Conservation (phyloP, 2,888 invertebrate genomes). For the Drosophila imparisetae region DNA sequence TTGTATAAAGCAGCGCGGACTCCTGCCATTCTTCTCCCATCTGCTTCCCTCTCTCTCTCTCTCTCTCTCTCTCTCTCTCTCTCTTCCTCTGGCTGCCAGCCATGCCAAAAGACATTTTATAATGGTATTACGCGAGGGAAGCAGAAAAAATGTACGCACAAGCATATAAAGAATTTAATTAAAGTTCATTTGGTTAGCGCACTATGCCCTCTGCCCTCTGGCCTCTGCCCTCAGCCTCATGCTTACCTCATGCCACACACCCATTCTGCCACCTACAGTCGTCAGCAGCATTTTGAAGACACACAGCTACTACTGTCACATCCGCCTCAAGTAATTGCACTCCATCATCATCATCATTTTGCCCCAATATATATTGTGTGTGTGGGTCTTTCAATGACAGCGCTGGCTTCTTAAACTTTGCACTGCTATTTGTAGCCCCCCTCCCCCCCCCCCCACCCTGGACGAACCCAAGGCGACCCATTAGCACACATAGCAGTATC, state of each 20-base stretch:
- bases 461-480: constrained; percentile 30
- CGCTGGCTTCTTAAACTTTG: constrained; percentile 1
- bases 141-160: constrained; percentile 52
- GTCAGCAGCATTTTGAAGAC: constrained; percentile 28
- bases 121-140: constrained; percentile 55
- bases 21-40: neutral
- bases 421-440: neutral
- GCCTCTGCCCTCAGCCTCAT: neutral
- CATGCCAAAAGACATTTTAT: constrained; percentile 47
- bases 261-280: neutral
- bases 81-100: neutral
- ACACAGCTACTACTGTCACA: constrained; percentile 56
- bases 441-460: neutral
- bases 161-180: constrained; percentile 74
- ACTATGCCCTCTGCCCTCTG: constrained; percentile 20
- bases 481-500: constrained; percentile 48
- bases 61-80: too few relatives aligned
- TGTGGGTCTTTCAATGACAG: constrained; percentile 29
- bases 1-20: neutral
- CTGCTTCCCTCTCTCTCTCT: neutral
- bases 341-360: constrained; percentile 68
- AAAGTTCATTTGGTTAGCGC: constrained; percentile 70
- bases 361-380: constrained; percentile 12
- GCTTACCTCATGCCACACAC: neutral
- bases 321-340: constrained; percentile 76